Base-by-base conservation (phyloP, 1,140 invertebrate genomes). In the Triops cancriformis region DNA sequence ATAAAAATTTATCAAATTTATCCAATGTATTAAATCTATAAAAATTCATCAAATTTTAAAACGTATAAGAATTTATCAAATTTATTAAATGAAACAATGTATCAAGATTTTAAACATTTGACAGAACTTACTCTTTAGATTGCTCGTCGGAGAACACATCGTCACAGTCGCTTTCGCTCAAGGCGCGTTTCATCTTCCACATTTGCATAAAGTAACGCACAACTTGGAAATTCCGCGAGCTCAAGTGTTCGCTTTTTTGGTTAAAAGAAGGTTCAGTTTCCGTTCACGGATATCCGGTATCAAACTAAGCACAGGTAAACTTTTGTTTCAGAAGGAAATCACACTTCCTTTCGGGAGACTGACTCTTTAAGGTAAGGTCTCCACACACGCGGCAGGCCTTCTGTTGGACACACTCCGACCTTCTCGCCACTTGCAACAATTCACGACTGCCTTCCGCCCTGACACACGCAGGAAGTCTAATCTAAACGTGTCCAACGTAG, bases 131-230 rank as follows among this genome's bases (percentile, higher is more conserved):
- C 85, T 85, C 85, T 80, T 85, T 85, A 5, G 85, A 82, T 73
- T 81, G 79, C 18, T 87, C 86, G 72, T 84, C 85, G 76, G 84
- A 85, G 80, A 83, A 82, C 76, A 79, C 83, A 77, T 85, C 85
- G 26, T 84, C 83, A 6, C 81, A 82, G 28, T 86, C 85, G 80
- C 84, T 85, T 74, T 86, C 85, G 76, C 84, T 86, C 37, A 85
- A 78, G 77, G 85, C 84, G 76, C 85, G 81, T 80, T 86, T 87
- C 85, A 86, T 86, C 74, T 73, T 80, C 73, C 78, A 74, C 73
- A 79, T 81, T 78, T 73, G 76, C 74, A 74, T 74, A 28, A 43
- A 45, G 11, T 41, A 64, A 64, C 9, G 14, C 14, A 23, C 10
- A 64, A n/a, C 3, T 23, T 51, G 12, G n/a, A 18, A n/a, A n/a